phyloP scores from a whole-genome alignment of 2,797 vertebrate genomes.

The Peromyscus nudipes region DNA sequence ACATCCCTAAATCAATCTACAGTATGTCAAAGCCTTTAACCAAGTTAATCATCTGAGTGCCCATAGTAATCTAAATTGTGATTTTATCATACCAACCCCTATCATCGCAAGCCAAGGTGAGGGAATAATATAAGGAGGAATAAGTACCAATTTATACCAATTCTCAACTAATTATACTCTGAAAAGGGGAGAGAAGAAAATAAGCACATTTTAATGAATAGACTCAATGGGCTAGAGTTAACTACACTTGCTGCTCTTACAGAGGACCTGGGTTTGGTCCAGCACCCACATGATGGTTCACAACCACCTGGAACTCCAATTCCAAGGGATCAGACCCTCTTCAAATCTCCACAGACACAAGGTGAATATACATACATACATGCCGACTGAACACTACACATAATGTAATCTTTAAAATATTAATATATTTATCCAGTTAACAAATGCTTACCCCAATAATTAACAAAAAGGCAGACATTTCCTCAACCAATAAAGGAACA shows the following conservation, averaged over 20 bases:
- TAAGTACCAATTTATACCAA: not conserved
- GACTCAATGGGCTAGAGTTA: not conserved
- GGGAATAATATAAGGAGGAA: not conserved
- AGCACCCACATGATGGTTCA: not conserved
- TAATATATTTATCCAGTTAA: not conserved
- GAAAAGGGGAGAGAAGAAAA: not conserved
- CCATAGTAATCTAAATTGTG: not conserved
- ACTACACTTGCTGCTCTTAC: not conserved
- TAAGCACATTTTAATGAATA: conserved; percentile 21
- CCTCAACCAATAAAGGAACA: not conserved
- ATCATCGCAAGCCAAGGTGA: conserved; percentile 35
- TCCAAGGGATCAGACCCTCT: not conserved
- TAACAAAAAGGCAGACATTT: not conserved
- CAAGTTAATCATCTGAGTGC: not conserved
- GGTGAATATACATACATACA: not conserved
- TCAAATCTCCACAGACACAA: not conserved
- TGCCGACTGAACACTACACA: not conserved
- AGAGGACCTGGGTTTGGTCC: not conserved
- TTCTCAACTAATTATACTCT: conserved; percentile 23
- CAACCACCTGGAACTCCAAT: not conserved
- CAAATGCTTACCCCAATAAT: conserved; percentile 35
- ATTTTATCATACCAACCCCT: not conserved
- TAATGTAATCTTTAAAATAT: not conserved
- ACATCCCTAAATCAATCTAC: not conserved
- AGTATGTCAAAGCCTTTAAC: conserved; percentile 24